Conservation (phyloP, 2,797 vertebrate species). For the Eulemur mongoz region DNA sequence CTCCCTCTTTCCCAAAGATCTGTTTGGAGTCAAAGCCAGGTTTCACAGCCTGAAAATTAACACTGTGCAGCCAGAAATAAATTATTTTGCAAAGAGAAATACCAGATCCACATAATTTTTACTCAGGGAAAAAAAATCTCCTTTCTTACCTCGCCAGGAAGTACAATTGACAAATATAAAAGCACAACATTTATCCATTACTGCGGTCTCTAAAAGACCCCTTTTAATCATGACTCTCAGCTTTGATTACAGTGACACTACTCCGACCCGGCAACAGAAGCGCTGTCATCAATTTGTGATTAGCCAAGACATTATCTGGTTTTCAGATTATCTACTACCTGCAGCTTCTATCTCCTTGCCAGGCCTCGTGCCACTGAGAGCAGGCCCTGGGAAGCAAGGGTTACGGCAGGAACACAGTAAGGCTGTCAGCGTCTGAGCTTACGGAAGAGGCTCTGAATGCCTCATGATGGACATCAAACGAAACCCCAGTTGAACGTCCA, state of each 20-base stretch:
- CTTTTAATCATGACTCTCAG: background rate
- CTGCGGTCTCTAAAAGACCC: background rate
- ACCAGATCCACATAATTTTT: slow-evolving; percentile 70
- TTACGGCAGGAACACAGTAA: background rate
- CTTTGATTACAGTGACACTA: background rate
- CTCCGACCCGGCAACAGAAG: background rate
- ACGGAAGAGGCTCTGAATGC: background rate
- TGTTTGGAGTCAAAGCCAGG: slow-evolving; percentile 71
- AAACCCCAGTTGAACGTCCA: background rate
- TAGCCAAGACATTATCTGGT: background rate
- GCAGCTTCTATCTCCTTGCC: background rate
- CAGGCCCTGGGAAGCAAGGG: background rate
- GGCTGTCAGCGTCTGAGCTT: background rate
- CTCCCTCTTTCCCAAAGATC: slow-evolving; percentile 45
- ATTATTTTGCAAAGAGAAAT: slow-evolving; percentile 78
- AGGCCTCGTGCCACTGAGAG: background rate
- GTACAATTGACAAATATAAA: slow-evolving; percentile 42
- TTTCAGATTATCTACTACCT: slow-evolving; percentile 55
- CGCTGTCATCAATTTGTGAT: background rate
- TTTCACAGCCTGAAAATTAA: slow-evolving; percentile 77
- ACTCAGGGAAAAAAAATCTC: background rate
- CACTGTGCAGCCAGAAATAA: slow-evolving; percentile 70
- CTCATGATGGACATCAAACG: background rate
- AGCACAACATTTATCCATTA: background rate
- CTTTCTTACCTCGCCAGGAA: slow-evolving; percentile 53